Evolutionary conservation across 2,888 invertebrate species (phyloP), one percentile per base, ranked within the genome.

Genomic region (Amblyteles armatorius): DNA sequence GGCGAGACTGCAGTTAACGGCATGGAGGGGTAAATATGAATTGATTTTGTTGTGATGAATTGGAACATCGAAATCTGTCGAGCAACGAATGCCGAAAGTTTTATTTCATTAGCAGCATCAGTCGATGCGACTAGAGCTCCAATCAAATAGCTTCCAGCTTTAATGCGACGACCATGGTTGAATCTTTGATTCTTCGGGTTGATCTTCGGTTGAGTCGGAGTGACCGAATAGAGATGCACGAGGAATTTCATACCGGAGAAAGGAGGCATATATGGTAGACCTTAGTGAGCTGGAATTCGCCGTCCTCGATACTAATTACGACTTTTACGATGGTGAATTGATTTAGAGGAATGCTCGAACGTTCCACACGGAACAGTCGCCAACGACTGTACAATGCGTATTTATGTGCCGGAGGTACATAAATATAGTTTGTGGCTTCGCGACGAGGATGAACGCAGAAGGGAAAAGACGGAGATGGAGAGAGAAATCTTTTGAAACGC

Each of bases 301-400:
- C 63, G 26, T 80, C 69, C 74, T 63, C 77, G 73, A 60, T 77
- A 77, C 83, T 85, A 85, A 85, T 85, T 82, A 74, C 85, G 80
- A 83, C 83, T 85, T 85, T 85, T 77, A 85, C 82, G 83, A 85
- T 77, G 80, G 55, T 63, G 57, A 67, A 73, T 83, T 83, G 85
- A 85, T 85, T 80, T 69, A 83, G 83, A 73, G 74, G 73, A 77
- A 80, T 83, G 52, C 83, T 79, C 68, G 33, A 67, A 57, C 44
- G 74, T 57, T 79, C 69, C 71, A 40, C 33, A 74, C 44, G 57
- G 63, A 48, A 60, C 69, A 67, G 44, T 33, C 72, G 26, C 57
- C 82, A 22, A 57, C 69, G 78, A 76, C 55, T 69, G 22, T 33
- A 44, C 80, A 44, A 71, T 65, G 67, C 60, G 71, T 52, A 73